phyloP scores from a whole-genome alignment of 2,888 invertebrate genomes.

The Aquatica leii region DNA sequence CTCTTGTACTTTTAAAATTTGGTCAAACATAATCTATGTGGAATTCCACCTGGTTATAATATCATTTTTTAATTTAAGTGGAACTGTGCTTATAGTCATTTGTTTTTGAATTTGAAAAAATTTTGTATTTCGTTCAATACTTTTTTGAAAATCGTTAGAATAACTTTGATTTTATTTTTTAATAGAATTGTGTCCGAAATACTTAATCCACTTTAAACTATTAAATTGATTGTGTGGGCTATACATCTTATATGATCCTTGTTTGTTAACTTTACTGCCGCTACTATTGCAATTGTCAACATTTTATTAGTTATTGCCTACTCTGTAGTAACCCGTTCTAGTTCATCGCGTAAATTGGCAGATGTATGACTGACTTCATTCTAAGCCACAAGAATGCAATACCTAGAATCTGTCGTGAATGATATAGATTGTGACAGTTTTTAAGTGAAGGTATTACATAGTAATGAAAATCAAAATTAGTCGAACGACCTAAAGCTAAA shows the following conservation, averaged over 20 bases:
- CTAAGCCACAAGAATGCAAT: constrained; percentile 24
- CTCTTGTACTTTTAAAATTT: constrained; percentile 34
- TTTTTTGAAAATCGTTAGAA: constrained; percentile 32
- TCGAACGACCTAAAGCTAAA: too few species aligned
- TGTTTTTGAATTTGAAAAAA: constrained; percentile 27
- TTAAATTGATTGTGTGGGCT: constrained; percentile 22
- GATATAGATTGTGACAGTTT: neutral
- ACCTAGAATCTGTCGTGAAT: constrained; percentile 16
- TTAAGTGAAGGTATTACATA: too few species aligned
- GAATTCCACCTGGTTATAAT: constrained; percentile 41
- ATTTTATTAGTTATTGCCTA: constrained; percentile 23
- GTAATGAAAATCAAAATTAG: too few species aligned
- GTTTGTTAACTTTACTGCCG: constrained; percentile 20
- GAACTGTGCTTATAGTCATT: constrained; percentile 10
- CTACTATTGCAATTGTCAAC: constrained; percentile 15
- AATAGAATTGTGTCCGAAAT: neutral
- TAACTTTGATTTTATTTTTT: constrained; percentile 27
- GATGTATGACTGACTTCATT: constrained; percentile 28
- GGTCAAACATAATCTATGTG: constrained; percentile 39
- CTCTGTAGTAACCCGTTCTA: constrained; percentile 20
- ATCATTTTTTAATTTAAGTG: constrained; percentile 39
- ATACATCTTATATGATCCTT: constrained; percentile 33
- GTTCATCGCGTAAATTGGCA: constrained; percentile 22
- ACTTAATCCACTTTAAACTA: constrained; percentile 7
- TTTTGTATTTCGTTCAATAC: constrained; percentile 25